phyloP scores from a whole-genome alignment of 1,140 invertebrate genomes.

The Coenobita brevimanus region DNA sequence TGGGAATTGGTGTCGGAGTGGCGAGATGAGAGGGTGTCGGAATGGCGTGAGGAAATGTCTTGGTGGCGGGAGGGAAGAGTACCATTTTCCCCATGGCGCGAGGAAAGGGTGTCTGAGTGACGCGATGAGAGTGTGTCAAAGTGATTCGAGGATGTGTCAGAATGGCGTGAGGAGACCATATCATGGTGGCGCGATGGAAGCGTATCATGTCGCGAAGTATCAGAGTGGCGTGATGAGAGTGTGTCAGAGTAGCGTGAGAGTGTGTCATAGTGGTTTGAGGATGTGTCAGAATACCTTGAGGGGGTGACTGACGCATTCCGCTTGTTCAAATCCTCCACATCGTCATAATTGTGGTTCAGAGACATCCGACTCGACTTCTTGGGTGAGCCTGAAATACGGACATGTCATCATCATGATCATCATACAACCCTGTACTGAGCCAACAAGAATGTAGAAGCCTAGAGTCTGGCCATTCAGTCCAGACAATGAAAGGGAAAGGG shows the following conservation, averaged over 20 bases:
- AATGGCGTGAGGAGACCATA: background rate
- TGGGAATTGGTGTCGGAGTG: too few relatives aligned
- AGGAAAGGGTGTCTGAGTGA: background rate
- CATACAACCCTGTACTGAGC: too few relatives aligned
- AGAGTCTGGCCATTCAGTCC: too few relatives aligned
- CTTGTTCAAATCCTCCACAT: conserved; percentile 50
- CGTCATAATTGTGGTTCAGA: conserved; percentile 51
- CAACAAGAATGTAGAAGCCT: too few relatives aligned
- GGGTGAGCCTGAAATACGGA: conserved; percentile 16
- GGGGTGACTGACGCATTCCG: conserved; percentile 15
- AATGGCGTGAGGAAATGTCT: background rate
- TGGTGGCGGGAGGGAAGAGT: too few relatives aligned
- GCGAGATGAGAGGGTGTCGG: background rate
- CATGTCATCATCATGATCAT: too few relatives aligned
- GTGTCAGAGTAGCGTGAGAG: conserved; percentile 3
- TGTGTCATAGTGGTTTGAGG: conserved; percentile 15
- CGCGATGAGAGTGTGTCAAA: background rate
- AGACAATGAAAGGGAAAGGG: too few relatives aligned
- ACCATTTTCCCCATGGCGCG: background rate
- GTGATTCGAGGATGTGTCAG: conserved; percentile 2
- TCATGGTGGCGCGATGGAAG: background rate
- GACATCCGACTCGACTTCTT: conserved; percentile 47
- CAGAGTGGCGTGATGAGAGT: background rate
- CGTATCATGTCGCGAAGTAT: background rate
- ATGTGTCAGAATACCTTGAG: background rate